Base-by-base conservation (phyloP, 2,113 vertebrate species). In the Emydocephalus ijimae region DNA sequence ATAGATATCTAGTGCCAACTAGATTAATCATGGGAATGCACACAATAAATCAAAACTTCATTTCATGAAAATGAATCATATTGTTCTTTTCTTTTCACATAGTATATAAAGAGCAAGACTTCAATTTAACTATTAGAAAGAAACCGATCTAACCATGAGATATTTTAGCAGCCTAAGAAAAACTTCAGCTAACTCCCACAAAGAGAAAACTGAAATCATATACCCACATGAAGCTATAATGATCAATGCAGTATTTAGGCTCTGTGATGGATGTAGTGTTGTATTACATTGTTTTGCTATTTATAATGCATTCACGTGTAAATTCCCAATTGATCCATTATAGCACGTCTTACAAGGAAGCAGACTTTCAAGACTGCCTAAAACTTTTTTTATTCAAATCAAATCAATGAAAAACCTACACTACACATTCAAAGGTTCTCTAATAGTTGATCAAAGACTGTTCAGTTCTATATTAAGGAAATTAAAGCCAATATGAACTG, bases 1-100 rank as follows among this genome's bases (percentile, higher is more conserved):
- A 14, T 9, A 91, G 4, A 0, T 90, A 91, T 93, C 91, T n/a
- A 86, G 4, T 89, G 87, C 89, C 91, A 94, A 11, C 34, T 89
- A 52, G 61, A 7, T 18, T 48, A 55, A 92, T 92, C 29, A 89
- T 29, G 91, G 24, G 92, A 93, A 92, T 90, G 57, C 34, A 90
- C 85, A 94, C 90, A 94, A 12, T 14, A 92, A 45, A 26, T 11
- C 50, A 26, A 34, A 91, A 89, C 50, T 89, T 21, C 29, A 5
- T 88, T 90, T 90, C n/a, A 87, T 61, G 89, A 55, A 92, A 12
- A 92, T 90, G 5, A 26, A 92, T 54, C 34, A 54, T 55, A 43
- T 9, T 91, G 52, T 6, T 91, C 50, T 24, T 85, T 15, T 91
- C 56, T 26, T 55, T 81, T 14, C 90, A 91, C 45, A 39, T 14